Conservation (phyloP, 2,797 vertebrate genomes). For the Ibycter americanus region DNA sequence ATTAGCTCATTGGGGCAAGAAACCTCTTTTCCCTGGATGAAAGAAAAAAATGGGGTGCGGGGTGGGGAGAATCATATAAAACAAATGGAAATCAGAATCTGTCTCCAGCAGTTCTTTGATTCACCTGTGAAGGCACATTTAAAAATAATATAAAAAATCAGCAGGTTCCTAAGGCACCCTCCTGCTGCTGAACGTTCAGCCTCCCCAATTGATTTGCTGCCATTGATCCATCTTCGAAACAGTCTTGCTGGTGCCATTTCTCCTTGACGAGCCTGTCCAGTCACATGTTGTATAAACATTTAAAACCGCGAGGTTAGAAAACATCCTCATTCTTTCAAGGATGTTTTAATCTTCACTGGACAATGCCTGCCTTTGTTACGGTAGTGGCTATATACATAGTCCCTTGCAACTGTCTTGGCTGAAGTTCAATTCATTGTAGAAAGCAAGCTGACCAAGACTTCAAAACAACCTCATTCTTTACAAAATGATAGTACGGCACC, state of each 20-base stretch:
- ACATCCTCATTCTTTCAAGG: slow-evolving; percentile 25
- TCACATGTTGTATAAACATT: not conserved
- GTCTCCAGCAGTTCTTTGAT: slow-evolving; percentile 21
- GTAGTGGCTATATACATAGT: not conserved
- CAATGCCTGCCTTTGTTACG: not conserved
- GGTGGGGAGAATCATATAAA: not conserved
- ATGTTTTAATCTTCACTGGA: slow-evolving; percentile 14
- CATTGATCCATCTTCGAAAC: slow-evolving; percentile 6
- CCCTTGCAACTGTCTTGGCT: not conserved
- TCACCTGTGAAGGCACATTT: not conserved
- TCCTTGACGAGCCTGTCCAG: not conserved
- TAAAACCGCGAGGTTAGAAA: not conserved
- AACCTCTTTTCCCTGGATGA: slow-evolving; percentile 17
- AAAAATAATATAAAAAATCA: not conserved
- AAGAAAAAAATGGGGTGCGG: not conserved
- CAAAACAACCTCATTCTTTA: not conserved
- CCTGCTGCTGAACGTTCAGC: not conserved
- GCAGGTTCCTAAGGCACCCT: slow-evolving; percentile 21
- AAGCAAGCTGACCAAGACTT: slow-evolving; percentile 2
- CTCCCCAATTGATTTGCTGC: not conserved
- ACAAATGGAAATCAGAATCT: not conserved
- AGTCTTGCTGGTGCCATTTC: slow-evolving; percentile 17
- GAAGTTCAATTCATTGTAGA: not conserved
- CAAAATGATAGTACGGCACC: not conserved
- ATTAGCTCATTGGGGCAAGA: slow-evolving; percentile 58